Percentiles rank a stretch among this genome's conserved stretches.
These are phyloP conservation scores for Oxyteleia sp. DNA, from an alignment of 2,888 invertebrate genomes.

Conservation along the genomic window DNA sequence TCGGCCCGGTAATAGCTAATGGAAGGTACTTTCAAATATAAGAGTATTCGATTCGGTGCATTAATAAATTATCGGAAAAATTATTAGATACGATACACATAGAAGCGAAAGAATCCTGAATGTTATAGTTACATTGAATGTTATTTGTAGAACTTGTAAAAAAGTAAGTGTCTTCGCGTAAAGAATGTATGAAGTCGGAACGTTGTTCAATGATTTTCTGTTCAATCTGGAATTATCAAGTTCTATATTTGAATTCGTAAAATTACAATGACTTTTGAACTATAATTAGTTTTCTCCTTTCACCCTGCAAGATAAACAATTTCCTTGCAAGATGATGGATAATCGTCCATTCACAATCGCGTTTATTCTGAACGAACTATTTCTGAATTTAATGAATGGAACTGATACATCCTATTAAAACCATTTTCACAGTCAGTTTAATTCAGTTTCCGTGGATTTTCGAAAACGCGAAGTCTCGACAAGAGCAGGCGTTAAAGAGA, in stretches of 20 bases:
- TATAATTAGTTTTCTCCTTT: background rate
- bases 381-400: background rate
- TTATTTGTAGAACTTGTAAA: background rate
- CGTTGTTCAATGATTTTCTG: conserved; percentile 4
- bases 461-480: background rate
- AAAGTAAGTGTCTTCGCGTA: background rate
- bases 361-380: background rate
- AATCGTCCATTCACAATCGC: background rate
- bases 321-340: background rate
- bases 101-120: background rate
- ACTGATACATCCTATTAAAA: background rate
- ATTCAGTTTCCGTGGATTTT: conserved; percentile 5
- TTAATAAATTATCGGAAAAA: conserved; percentile 40
- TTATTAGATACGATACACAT: conserved; percentile 22
- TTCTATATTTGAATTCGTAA: background rate
- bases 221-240: too few relatives aligned
- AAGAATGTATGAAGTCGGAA: background rate
- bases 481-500: background rate
- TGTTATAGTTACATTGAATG: conserved; percentile 14
- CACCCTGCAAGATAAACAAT: conserved; percentile 12
- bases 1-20: conserved; percentile 17
- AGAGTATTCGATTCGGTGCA: conserved; percentile 30
- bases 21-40: conserved; percentile 33
- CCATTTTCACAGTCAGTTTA: conserved; percentile 12
- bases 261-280: background rate